Evolutionary conservation across 2,797 vertebrate species (phyloP), one percentile per base, ranked within the genome.

Genomic region (Mareca strepera): DNA sequence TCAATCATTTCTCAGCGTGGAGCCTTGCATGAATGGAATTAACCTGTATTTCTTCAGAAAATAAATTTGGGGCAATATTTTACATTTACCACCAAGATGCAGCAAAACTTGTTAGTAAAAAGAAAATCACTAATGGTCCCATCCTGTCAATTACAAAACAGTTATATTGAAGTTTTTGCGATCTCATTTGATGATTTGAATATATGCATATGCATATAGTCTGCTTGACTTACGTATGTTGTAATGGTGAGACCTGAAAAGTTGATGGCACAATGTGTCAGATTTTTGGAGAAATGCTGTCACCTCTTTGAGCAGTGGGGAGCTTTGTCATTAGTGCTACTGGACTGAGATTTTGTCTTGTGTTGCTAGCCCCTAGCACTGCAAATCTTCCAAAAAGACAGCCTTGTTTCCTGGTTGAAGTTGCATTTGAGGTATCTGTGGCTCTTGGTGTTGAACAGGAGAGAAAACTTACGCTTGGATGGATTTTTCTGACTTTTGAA

Each of bases 401-500:
- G 16, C 6, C 26, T 0, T 1, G 7, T 63, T 92, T 69, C 68
- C 63, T 67, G 59, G 4, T 52, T 63, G 52, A 62, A 56, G 52
- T 13, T 82, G 22, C 0, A 0, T 88, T 91, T 67, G 25, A 29
- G 16, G 25, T n/a, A 13, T 86, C 39, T 53, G 10, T 52, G 37
- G 41, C 29, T 55, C 33, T 88, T 60, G 63, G 22, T 84, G 77
- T 55, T 44, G 79, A 92, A 35, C 7, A 56, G 79, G 26, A 86
- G 25, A 8, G 75, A 74, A 91, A 62, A 60, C 6, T 60, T 44
- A 17, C 0, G 4, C 69, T 83, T 3, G 3, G 41, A 53, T 59
- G 43, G 73, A 37, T 82, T 83, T 79, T 82, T 55, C 48, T 41
- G 63, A 82, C 82, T 96, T 86, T 50, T 87, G 91, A 95, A 94